These are phyloP conservation scores for Macrotrachela quadricornifera DNA, from an alignment of 1,140 invertebrate species.

Conservation along the genomic window DNA sequence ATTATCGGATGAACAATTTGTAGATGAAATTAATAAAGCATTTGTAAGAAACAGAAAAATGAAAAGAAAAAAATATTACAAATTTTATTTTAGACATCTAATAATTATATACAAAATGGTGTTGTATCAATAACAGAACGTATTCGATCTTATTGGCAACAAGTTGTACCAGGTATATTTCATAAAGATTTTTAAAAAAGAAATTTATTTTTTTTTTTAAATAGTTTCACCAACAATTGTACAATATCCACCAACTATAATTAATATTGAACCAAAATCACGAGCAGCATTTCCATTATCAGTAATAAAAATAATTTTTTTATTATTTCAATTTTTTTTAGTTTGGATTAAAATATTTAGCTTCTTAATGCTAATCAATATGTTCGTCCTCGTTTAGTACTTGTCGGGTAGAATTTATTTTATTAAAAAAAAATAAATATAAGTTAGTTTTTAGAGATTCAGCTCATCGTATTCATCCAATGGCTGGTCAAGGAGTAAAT, in stretches of 20 bases:
- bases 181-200: too few relatives aligned
- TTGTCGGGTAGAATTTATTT: conserved; percentile 47
- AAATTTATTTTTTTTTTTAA: too few relatives aligned
- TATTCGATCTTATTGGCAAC: too few relatives aligned
- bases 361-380: conserved; percentile 71
- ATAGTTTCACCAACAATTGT: neutral
- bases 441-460: conserved; percentile 45
- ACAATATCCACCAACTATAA: neutral
- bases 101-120: too few relatives aligned
- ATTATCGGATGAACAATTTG: conserved; percentile 53
- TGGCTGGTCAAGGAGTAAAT: conserved; percentile 92
- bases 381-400: conserved; percentile 45
- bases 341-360: conserved; percentile 48
- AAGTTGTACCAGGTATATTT: too few relatives aligned
- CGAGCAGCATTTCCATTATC: conserved; percentile 20
- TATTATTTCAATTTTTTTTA: conserved; percentile 46
- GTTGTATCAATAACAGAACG: too few relatives aligned
- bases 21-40: conserved; percentile 65
- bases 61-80: too few relatives aligned
- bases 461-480: conserved; percentile 78
- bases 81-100: too few relatives aligned
- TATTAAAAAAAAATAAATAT: neutral
- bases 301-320: conserved; percentile 67
- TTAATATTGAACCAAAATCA: neutral
- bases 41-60: conserved; percentile 36